Evolutionary conservation across 2,888 invertebrate species (phyloP), one percentile per base, ranked within the genome.

Genomic region (Melikaiella ostensackeni): DNA sequence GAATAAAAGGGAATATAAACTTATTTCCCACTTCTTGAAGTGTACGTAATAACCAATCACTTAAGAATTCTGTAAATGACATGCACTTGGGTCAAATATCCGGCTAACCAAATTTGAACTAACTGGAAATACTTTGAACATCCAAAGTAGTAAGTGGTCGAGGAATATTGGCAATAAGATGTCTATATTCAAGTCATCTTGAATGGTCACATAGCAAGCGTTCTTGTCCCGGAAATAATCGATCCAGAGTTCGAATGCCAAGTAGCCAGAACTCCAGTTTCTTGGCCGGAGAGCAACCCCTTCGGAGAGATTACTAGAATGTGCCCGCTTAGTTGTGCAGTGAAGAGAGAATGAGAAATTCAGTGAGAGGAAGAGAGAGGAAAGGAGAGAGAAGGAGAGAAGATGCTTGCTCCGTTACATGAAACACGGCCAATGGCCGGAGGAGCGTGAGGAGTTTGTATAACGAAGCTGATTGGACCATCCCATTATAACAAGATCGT

Each of bases 221-320:
- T 80, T 81, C 76, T 79, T 80, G 77, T 83, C 76, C 81, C 83
- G 81, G 83, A 83, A 83, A 83, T 83, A 79, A 83, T 83, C 78
- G 83, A 83, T 81, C 81, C 80, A 76, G 75, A 80, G 80, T 77
- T 79, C 80, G 80, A 80, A 83, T 81, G 80, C 83, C 81, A 83
- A 83, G 79, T 81, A 79, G 79, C 78, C 80, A 80, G 74, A 81
- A 80, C 78, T 79, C 76, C 77, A 78, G 79, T 80, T 76, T 80
- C 81, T 82, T 80, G 78, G 80, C 76, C 46, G 74, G 78, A 78
- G 79, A 79, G 74, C 46, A 77, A 64, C 76, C 77, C 75, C 77
- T 81, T 42, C 42, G 57, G 61, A n/a, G 64, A 57, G 24, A 64
- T 62, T 55, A 76, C 63, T 30, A 35, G 33, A 24, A 57, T 75